Evolutionary conservation across 2,113 vertebrate genomes (phyloP).

Genomic region (Protobothrops mucrosquamatus): DNA sequence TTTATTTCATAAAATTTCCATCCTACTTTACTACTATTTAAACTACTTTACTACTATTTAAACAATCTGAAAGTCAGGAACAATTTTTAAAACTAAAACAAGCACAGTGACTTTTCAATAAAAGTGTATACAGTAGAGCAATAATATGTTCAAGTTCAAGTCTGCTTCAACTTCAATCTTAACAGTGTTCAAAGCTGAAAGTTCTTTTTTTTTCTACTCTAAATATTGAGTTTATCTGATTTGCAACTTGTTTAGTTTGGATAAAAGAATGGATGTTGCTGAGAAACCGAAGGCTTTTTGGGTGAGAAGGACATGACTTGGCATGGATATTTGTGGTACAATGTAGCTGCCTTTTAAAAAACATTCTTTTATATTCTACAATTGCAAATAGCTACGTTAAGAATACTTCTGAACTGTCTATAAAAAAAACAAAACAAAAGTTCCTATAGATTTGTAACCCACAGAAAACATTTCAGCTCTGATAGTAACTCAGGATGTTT

Average conservation of each 20-base stretch:
- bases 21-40: background rate
- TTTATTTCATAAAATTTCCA: background rate
- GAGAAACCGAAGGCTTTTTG: background rate
- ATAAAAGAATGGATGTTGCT: background rate
- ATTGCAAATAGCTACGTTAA: background rate
- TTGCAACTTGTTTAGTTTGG: background rate
- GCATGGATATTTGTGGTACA: background rate
- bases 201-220: background rate
- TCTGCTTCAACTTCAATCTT: background rate
- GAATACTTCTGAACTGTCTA: background rate
- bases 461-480: background rate
- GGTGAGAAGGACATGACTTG: background rate
- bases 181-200: background rate
- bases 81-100: background rate
- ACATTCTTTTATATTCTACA: background rate
- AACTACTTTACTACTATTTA: background rate
- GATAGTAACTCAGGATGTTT: background rate
- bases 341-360: background rate
- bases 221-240: background rate
- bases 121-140: background rate
- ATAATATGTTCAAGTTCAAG: background rate
- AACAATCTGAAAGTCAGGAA: background rate
- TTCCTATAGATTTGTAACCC: background rate
- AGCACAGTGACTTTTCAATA: background rate
- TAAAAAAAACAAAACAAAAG: background rate